These are phyloP conservation scores for Diorhabda sublineata DNA, from an alignment of 1,140 invertebrate genomes.

Conservation along the genomic window DNA sequence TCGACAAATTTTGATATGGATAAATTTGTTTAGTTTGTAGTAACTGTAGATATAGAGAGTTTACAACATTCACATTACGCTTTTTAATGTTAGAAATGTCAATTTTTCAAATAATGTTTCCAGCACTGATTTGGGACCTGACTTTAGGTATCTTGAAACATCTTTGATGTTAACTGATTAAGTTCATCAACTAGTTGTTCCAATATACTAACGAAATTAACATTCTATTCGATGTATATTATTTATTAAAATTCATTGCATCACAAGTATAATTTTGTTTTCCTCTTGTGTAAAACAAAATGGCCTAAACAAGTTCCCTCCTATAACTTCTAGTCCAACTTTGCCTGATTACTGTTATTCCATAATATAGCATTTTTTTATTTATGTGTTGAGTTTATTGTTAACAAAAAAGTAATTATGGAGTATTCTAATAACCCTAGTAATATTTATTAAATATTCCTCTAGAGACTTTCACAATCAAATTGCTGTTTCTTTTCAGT, in stretches of 20 bases:
- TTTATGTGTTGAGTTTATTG: slow-evolving; percentile 25
- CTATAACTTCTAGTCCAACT: slow-evolving; percentile 43
- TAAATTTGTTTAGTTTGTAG: background rate
- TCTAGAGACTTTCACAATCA: slow-evolving; percentile 22
- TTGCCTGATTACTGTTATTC: slow-evolving; percentile 36
- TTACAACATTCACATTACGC: background rate
- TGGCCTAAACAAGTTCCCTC: slow-evolving; percentile 45
- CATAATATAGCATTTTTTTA: slow-evolving; percentile 29
- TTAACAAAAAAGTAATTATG: slow-evolving; percentile 4
- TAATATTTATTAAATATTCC: slow-evolving; percentile 12
- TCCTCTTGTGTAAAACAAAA: slow-evolving; percentile 24
- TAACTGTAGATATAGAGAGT: background rate
- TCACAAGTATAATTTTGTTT: background rate
- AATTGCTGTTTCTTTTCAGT: slow-evolving; percentile 19
- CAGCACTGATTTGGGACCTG: background rate
- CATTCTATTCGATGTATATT: too few species aligned
- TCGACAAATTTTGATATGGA: background rate
- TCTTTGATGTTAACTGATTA: too few species aligned
- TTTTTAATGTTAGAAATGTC: background rate
- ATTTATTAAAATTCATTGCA: background rate
- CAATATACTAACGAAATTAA: too few species aligned
- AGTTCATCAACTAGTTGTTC: too few species aligned
- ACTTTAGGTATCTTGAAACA: background rate
- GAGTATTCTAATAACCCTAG: background rate
- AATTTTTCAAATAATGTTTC: background rate